Conservation (phyloP, 2,797 vertebrate genomes). For the Phalanger gymnotis region DNA sequence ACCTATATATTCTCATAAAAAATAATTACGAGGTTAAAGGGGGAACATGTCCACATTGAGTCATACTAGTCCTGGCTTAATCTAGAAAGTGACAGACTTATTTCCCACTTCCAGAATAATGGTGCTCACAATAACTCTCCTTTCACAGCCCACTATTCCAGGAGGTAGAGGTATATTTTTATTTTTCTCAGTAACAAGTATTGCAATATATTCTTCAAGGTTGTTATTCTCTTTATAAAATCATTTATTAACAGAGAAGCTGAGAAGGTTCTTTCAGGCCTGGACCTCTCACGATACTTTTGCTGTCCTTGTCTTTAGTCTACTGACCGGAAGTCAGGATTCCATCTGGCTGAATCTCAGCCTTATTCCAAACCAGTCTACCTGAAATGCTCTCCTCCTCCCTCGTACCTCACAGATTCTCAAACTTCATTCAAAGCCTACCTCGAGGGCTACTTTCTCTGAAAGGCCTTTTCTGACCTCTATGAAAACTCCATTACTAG, state of each 20-base stretch:
- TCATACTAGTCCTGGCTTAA: conserved; percentile 2
- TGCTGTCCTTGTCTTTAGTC: neutral
- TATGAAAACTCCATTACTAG: neutral
- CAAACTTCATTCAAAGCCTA: neutral
- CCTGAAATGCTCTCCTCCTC: neutral
- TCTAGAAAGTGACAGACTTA: conserved; percentile 63
- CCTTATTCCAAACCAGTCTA: neutral
- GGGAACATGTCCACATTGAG: neutral
- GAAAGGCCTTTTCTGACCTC: neutral
- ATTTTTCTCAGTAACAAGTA: conserved; percentile 57
- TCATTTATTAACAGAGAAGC: neutral
- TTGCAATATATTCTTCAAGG: conserved; percentile 33
- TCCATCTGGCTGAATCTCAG: neutral
- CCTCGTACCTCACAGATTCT: neutral
- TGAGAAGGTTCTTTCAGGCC: neutral
- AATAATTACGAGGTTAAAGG: neutral
- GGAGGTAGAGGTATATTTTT: conserved; percentile 60
- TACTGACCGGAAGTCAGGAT: neutral
- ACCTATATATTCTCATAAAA: neutral
- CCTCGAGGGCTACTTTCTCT: neutral
- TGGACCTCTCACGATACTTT: neutral
- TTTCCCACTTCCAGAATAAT: conserved; percentile 62
- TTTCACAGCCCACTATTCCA: conserved; percentile 57
- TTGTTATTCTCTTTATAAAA: neutral
- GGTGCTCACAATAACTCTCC: conserved; percentile 63